These are phyloP conservation scores for Drosophila bifasciata DNA, from an alignment of 1,140 invertebrate species.

Conservation along the genomic window DNA sequence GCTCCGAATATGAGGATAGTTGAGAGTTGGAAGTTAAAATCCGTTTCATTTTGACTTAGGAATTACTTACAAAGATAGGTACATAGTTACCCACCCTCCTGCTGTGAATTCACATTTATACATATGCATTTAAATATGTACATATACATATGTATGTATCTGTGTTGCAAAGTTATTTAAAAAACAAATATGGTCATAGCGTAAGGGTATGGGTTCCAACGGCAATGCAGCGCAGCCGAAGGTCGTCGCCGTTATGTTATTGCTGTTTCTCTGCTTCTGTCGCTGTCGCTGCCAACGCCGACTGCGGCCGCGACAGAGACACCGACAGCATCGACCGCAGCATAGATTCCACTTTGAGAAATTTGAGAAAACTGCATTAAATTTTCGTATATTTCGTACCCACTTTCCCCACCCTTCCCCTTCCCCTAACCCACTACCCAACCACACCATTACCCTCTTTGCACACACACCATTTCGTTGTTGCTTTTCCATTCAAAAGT, in stretches of 20 bases:
- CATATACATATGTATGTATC: constrained; percentile 10
- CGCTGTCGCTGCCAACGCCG: constrained; percentile 20
- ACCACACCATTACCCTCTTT: neutral
- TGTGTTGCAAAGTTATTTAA: neutral
- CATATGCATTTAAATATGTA: constrained; percentile 5
- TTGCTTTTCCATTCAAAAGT: constrained; percentile 44
- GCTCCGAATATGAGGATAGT: no score
- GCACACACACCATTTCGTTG: constrained; percentile 23
- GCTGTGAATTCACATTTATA: neutral
- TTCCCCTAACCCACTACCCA: no score
- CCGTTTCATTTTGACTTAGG: no score
- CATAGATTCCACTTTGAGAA: constrained; percentile 63
- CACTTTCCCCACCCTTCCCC: neutral
- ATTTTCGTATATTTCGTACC: constrained; percentile 60
- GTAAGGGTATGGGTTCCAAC: constrained; percentile 3
- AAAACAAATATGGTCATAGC: no score
- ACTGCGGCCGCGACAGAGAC: constrained; percentile 27
- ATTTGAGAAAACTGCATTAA: constrained; percentile 77
- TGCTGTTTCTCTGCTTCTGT: constrained; percentile 25
- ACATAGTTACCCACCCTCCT: no score
- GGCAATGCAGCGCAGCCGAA: constrained; percentile 57
- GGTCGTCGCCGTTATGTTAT: constrained; percentile 58
- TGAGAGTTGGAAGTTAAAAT: no score
- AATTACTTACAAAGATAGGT: no score
- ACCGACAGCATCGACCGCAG: no score